phyloP scores from a whole-genome alignment of 2,797 vertebrate genomes.

The Platyrinchus mystaceus region DNA sequence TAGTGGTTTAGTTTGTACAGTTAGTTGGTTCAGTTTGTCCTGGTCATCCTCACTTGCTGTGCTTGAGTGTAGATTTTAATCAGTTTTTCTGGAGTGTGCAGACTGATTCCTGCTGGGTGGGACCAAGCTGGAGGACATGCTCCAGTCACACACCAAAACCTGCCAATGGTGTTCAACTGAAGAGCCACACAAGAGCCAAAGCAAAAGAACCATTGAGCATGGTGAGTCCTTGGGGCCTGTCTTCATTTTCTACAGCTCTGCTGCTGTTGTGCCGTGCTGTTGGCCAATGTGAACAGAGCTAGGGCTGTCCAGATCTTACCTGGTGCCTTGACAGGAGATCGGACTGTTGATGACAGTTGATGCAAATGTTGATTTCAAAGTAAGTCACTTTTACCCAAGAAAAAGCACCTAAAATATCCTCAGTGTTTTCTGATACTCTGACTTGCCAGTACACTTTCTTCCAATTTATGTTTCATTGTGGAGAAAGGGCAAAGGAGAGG shows the following conservation, averaged over 20 bases:
- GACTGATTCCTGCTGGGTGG: background rate
- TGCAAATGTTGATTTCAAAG: background rate
- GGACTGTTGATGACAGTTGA: background rate
- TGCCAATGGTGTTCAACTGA: accelerated
- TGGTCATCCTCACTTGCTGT: background rate
- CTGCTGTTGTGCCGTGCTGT: background rate
- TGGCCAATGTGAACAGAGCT: background rate
- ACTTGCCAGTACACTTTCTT: background rate
- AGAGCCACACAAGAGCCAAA: accelerated
- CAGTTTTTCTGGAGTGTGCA: background rate
- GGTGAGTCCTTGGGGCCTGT: background rate
- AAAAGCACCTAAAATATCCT: background rate
- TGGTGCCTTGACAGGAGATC: background rate
- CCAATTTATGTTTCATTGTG: background rate
- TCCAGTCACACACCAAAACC: background rate
- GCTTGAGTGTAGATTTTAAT: background rate
- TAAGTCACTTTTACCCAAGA: background rate
- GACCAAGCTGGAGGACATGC: accelerated
- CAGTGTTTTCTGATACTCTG: background rate
- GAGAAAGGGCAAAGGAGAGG: background rate
- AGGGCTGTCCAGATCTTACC: background rate
- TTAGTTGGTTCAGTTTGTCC: no score
- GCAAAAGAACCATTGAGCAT: background rate
- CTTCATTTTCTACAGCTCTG: background rate
- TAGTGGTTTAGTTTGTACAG: background rate